A percentile compares a stretch with the other conserved stretches of the same genome.
Conservation (phyloP, 2,113 vertebrate genomes). For the Genyomyrus donnyi region DNA sequence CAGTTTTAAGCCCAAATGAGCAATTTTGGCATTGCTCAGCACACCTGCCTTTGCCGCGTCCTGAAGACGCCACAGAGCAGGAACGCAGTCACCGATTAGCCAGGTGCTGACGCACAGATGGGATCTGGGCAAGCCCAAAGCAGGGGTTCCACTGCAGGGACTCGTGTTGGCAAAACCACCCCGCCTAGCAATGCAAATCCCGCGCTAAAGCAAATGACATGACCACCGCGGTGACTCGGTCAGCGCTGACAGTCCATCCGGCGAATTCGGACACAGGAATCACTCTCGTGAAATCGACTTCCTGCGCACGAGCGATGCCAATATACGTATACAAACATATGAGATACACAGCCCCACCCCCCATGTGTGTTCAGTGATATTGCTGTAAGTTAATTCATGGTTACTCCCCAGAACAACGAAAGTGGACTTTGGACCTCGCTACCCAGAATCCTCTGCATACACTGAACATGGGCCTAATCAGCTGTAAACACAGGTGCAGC, state of each 20-base stretch:
- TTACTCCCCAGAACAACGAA: background rate
- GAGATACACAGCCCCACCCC: background rate
- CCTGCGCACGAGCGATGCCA: background rate
- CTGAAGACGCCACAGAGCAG: background rate
- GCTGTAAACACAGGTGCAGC: background rate
- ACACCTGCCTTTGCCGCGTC: constrained; percentile 37
- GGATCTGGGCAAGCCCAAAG: background rate
- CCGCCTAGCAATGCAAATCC: background rate
- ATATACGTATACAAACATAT: background rate
- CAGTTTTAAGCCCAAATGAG: background rate
- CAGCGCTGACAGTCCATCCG: background rate
- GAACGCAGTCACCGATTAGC: background rate
- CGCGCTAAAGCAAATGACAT: background rate
- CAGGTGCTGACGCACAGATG: background rate
- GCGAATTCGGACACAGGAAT: background rate
- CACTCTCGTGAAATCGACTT: background rate
- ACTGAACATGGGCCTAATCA: background rate
- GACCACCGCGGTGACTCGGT: background rate
- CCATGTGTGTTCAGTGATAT: background rate
- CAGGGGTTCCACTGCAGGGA: background rate
- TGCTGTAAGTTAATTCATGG: background rate
- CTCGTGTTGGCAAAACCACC: too few relatives aligned
- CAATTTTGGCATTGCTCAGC: constrained; percentile 22
- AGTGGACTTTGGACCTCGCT: background rate
- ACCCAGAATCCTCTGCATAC: background rate